A percentile compares a stretch with the other conserved stretches of the same genome.
Conservation (phyloP, 2,797 vertebrate genomes). For the Enteromius mattozi region DNA sequence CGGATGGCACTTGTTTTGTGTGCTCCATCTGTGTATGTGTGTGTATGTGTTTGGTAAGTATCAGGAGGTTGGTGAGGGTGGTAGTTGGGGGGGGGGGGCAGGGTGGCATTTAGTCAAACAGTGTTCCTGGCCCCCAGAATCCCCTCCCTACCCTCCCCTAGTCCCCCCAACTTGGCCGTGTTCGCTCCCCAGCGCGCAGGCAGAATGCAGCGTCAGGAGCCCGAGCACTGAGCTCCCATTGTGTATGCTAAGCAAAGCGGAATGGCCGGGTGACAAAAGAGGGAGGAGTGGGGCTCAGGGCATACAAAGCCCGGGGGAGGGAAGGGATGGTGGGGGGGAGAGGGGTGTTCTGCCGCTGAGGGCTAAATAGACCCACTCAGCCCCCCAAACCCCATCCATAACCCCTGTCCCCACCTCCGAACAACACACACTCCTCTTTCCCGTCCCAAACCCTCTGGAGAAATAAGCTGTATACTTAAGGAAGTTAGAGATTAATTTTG, state of each 20-base stretch:
- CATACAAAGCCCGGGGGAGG: constrained; percentile 90
- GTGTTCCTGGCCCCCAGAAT: constrained; percentile 77
- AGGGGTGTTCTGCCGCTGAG: constrained; percentile 71
- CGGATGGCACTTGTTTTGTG: constrained; percentile 71
- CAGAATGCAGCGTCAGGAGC: constrained; percentile 87
- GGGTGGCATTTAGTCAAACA: constrained; percentile 83
- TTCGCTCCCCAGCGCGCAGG: constrained; percentile 77
- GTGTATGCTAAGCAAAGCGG: constrained; percentile 99
- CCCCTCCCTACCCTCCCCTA: constrained; percentile 61
- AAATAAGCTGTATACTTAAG: background rate
- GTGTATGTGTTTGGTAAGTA: constrained; percentile 56
- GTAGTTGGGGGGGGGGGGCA: constrained; percentile 65
- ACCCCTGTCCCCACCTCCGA: constrained; percentile 38
- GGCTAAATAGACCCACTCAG: constrained; percentile 81
- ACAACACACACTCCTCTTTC: constrained; percentile 20
- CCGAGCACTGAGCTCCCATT: constrained; percentile 91
- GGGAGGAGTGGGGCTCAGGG: constrained; percentile 87
- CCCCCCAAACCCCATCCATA: constrained; percentile 74
- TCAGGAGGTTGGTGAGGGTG: constrained; percentile 32
- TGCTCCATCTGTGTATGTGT: constrained; percentile 71
- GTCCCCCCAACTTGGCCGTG: constrained; percentile 62
- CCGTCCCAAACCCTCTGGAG: background rate
- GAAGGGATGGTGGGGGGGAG: constrained; percentile 69
- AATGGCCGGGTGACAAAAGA: constrained; percentile 97
- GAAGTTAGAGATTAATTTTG: background rate